Evolutionary conservation across 2,797 vertebrate genomes (phyloP), one percentile per base, ranked within the genome.

Genomic region (Acipenser ruthenus): DNA sequence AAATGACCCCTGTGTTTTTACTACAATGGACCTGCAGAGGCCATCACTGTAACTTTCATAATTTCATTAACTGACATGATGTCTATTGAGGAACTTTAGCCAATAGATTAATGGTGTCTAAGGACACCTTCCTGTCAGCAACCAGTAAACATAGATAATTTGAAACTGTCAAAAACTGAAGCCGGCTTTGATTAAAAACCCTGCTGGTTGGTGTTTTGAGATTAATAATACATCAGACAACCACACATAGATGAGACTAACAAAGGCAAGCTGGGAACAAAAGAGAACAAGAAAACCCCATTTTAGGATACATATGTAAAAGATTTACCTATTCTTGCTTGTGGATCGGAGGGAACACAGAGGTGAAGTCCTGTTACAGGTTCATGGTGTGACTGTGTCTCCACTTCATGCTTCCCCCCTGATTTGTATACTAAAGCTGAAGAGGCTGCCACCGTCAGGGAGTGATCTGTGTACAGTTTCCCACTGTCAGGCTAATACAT

Each of bases 181-280:
- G 69, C 73, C 73, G 75, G 73, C 80, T 86, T 86, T 85, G 84
- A 84, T 85, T 90, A 86, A 86, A 62, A 77, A 81, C 77, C 81
- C 83, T 83, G 81, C 84, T 61, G 72, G 74, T 85, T 82, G 83
- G 83, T 86, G 80, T 90, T 89, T 88, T 73, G 82, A 79, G 71
- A 90, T 93, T 86, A 92, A 92, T 92, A 91, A 92, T 92, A 91
- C 86, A 93, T 93, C 90, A 91, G 81, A 89, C 78, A 72, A 74
- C 73, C 77, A 71, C 75, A 77, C 82, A 73, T 84, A 77, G 66
- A 67, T 37, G 69, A 53, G 59, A 64, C 47, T 60, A 52, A 52
- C 67, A 67, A 49, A 18, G 61, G 13, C 11, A 56, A 18, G 50
- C 67, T 52, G 65, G 55, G 49, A 59, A 15, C 61, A 53, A 64